phyloP scores from a whole-genome alignment of 2,888 invertebrate genomes.

The Mesochorus sp. region DNA sequence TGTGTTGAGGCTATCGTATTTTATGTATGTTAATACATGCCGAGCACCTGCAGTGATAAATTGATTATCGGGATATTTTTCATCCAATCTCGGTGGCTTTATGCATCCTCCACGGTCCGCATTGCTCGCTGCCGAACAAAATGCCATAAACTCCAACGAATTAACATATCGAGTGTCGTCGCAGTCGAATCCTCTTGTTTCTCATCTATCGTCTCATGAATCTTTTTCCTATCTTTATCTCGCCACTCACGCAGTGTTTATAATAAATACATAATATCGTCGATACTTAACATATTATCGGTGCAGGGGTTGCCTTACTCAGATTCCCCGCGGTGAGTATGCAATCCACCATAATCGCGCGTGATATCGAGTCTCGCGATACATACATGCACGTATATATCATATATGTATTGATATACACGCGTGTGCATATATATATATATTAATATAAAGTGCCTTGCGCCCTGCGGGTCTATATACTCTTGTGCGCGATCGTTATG shows the following conservation, averaged over 20 bases:
- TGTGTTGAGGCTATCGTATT: conserved; percentile 2
- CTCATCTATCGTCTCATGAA: conserved; percentile 44
- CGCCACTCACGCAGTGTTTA: conserved; percentile 67
- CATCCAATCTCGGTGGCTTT: conserved; percentile 50
- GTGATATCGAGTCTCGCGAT: conserved; percentile 37
- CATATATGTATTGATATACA: background rate
- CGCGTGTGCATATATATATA: background rate
- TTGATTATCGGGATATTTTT: conserved; percentile 75
- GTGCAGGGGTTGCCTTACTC: conserved; percentile 46
- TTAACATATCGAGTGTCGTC: background rate
- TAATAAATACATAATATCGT: conserved; percentile 79
- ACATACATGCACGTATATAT: too few species aligned
- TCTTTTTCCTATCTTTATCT: conserved; percentile 8
- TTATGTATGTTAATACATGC: conserved; percentile 76
- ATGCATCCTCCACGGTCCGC: background rate
- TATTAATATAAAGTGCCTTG: conserved; percentile 36
- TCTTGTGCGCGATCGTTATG: conserved; percentile 25
- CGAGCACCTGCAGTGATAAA: conserved; percentile 79
- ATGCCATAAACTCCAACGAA: background rate
- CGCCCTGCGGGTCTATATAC: conserved; percentile 46
- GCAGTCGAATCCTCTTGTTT: background rate
- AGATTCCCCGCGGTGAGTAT: conserved; percentile 55
- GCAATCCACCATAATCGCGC: conserved; percentile 45
- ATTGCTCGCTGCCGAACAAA: background rate
- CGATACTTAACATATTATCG: conserved; percentile 74